Evolutionary conservation across 2,797 vertebrate genomes (phyloP), one percentile per base, ranked within the genome.

Genomic region (Acestrorhynchus altus): DNA sequence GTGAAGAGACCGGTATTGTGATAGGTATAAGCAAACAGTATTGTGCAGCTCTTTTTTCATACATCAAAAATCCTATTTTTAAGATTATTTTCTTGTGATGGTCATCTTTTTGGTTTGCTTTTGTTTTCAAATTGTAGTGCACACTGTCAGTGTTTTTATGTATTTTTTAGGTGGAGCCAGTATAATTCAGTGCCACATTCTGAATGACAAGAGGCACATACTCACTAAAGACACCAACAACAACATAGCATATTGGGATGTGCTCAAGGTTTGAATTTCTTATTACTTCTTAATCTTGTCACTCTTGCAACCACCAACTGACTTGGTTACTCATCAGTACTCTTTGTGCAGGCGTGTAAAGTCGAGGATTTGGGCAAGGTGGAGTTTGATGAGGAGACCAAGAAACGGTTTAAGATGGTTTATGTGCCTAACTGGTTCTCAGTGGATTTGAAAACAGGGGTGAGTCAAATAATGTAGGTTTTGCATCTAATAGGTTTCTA

Each of bases 391-490:
- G 95, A 95, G 85, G 95, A 96, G 90, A 94, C 95, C 87, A 96
- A 96, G 86, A 94, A 95, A 83, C 92, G 94, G 77, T 95, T 96
- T 88, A 95, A 95, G 90, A 95, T 95, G 94, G 94, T 96, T 0
- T 95, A 96, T 78, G 95, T 96, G 84, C 95, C 95, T 83, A 96
- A 96, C 85, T 96, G 95, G 95, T 96, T 96, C 89, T 95, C 95
- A 4, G 94, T 96, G 70, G 95, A 95, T 83, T 90, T 96, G 72
- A 96, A 96, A 90, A 96, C 95, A 0, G 95, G 95, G 93, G 95
- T 96, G 87, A 93, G 93, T 80, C 5, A 15, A 24, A n/a, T 4
- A 2, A 16, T n/a, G n/a, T n/a, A n/a, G n/a, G n/a, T n/a, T n/a
- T n/a, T n/a, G n/a, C n/a, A n/a, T n/a, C n/a, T n/a, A n/a, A n/a